These are phyloP conservation scores for Discoglossus pictus DNA, from an alignment of 2,797 vertebrate species.

Conservation along the genomic window DNA sequence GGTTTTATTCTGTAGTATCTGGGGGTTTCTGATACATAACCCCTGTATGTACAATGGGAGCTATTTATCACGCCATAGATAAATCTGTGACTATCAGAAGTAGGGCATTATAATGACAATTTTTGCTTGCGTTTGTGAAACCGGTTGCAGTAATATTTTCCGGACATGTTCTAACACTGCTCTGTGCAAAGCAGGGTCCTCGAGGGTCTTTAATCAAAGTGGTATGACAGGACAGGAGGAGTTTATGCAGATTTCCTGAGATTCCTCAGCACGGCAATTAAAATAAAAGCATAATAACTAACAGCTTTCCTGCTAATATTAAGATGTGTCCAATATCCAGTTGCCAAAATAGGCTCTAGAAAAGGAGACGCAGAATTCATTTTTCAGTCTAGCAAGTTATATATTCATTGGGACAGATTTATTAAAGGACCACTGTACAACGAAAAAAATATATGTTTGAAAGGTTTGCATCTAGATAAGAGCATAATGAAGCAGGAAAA, in stretches of 20 bases:
- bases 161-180: not conserved
- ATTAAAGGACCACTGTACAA: no score
- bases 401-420: no score
- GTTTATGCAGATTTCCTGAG: constrained; percentile 4
- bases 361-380: no score
- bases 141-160: not conserved
- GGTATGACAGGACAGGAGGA: constrained; percentile 16
- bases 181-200: not conserved
- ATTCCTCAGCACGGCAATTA: not conserved
- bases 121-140: constrained; percentile 30
- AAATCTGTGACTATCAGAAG: constrained; percentile 9
- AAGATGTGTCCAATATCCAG: no score
- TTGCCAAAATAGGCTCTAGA: no score
- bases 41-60: not conserved
- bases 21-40: not conserved
- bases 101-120: constrained; percentile 17
- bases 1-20: not conserved
- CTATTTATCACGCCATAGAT: constrained; percentile 32
- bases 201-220: constrained; percentile 31
- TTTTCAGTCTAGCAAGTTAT: no score
- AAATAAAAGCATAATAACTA: not conserved
- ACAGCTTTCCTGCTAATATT: no score
- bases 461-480: no score
- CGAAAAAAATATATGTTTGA: no score
- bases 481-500: no score